Base-by-base conservation (phyloP, 1,140 invertebrate genomes). In the Drosophila bocqueti region DNA sequence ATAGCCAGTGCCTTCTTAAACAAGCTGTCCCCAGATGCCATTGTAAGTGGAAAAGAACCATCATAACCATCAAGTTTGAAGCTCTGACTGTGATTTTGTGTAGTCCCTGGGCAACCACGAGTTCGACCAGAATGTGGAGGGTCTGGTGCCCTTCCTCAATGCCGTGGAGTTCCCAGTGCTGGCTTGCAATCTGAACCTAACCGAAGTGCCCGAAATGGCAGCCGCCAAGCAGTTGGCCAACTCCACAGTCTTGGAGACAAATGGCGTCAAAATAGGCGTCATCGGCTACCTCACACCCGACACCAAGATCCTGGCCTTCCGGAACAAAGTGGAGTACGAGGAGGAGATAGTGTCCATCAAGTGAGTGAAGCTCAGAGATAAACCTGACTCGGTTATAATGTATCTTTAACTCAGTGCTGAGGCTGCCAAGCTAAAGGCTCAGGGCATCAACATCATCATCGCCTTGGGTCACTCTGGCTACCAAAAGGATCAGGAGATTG, bases 91-190 rank as follows among this genome's bases (percentile, higher is more conserved):
- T 7, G 0, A 13, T 2, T 24, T 13, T 92, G 94, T 94, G 58
- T 93, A 98, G 97, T 96, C 96, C n/a, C 93, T 99, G 59, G 98
- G 98, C 26, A 99, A 99, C 89, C 98, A 99, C 84, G 98, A 99
- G 93, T 98, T 99, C 85, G 98, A 99, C 91, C 95, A 97, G 61
- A 96, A 96, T 1, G 93, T 97, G 0, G 91, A 93, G 1, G 97
- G 96, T 11, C 90, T 99, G 4, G 94, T 95, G n/a, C 96, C 96
- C 3, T 98, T 97, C 91, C 93, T 98, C 10, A 93, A 96, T 29
- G 95, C 95, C 42, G 93, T 96, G 3, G 94, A 94, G 0, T 96
- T 96, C 73, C 97, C 97, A 0, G 94, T 98, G 1, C 85, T 99
- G 1, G 95, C 95, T 4, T 94, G 96, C 47, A 99, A 99, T 92